Percentiles rank a stretch among this genome's conserved stretches.
Conservation (phyloP, 1,140 invertebrate genomes). For the Caenorhabditis elegans region DNA sequence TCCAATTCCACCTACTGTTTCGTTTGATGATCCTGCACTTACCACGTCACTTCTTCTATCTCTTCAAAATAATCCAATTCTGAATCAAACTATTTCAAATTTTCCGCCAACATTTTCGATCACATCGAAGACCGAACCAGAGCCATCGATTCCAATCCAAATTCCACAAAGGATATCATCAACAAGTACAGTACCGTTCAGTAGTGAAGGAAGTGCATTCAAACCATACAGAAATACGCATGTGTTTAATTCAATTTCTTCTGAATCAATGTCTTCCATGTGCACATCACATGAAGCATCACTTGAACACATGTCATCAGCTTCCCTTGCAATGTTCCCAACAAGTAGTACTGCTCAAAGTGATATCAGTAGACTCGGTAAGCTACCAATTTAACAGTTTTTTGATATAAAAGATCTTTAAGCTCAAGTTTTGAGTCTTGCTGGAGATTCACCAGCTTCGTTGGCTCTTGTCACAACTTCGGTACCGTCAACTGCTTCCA, state of each 20-base stretch:
- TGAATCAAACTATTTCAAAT: neutral
- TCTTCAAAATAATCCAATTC: neutral
- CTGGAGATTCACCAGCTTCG: neutral
- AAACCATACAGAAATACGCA: neutral
- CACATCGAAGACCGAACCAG: neutral
- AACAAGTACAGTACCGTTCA: neutral
- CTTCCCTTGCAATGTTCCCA: neutral
- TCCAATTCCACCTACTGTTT: neutral
- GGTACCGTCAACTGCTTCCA: neutral
- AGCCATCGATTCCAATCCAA: neutral
- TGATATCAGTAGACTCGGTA: neutral
- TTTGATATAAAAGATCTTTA: neutral
- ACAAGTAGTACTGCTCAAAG: neutral
- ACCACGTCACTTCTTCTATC: neutral
- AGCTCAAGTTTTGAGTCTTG: neutral
- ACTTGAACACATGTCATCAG: neutral
- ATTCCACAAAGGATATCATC: neutral
- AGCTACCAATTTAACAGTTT: neutral
- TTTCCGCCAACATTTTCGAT: slow-evolving; percentile 5
- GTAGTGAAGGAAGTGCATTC: neutral
- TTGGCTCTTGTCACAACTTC: neutral
- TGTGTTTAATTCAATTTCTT: neutral
- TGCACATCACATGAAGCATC: slow-evolving; percentile 17
- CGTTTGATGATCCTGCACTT: neutral
- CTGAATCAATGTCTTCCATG: slow-evolving; percentile 8